Base-by-base conservation (phyloP, 2,888 invertebrate genomes). In the Frankliniella fusca region DNA sequence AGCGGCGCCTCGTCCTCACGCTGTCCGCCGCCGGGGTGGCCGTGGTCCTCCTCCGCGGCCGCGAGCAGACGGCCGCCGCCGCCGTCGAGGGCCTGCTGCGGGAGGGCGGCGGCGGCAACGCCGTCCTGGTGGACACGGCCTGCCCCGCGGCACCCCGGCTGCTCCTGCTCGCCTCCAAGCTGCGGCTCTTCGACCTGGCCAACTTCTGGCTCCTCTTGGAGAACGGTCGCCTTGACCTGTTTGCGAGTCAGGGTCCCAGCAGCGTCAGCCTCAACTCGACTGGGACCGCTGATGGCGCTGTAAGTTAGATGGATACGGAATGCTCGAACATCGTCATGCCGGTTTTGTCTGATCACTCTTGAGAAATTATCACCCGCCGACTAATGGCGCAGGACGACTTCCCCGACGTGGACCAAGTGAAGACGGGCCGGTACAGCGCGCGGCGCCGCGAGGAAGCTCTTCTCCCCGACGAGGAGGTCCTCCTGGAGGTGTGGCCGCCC, bases 401-500 rank as follows among this genome's bases (percentile, higher is more conserved):
- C 23, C 70, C 70, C 23, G 27, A 27, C 27, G 23, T 27, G 23
- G 70, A 76, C 8, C 70, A 27, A 27, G 70, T 76, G 70, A 23
- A 23, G 11, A 76, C 70, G 1, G 70, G 70, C 23, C 23, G 70
- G 70, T 76, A 76, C 70, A 27, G 70, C 27, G 70, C 23, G 27
- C 70, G 27, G 23, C 23, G 12, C 70, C 70, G 23, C 27, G 70
- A 76, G 70, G 70, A 76, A 27, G 70, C 70, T 12, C 70, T 76
- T 12, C 70, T 76, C 70, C 70, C 70, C 27, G 27, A 76, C 70
- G 70, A 76, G 70, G 27, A n/a, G 23, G 70, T 76, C 70, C 70
- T 76, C 70, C 70, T 76, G 70, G 23, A 76, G 70, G 70, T 76
- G 70, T 23, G 9, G 70, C 70, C 70, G 70, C 70, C 70, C 23